Percentiles rank a stretch among this genome's conserved stretches.
Evolutionary conservation across 2,888 invertebrate genomes (phyloP).

Genomic region (Masnerella sp.): DNA sequence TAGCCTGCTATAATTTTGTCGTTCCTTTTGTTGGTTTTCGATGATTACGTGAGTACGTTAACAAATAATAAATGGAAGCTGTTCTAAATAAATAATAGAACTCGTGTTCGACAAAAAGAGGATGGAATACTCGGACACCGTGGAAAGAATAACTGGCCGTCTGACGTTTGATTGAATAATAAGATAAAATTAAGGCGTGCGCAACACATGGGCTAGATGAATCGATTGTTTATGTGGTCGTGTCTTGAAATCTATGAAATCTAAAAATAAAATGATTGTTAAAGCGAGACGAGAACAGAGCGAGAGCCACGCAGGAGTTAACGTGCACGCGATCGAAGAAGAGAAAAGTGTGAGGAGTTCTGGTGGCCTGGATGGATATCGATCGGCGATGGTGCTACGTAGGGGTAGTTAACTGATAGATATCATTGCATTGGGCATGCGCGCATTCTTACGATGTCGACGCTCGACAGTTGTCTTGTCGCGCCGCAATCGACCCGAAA

Average conservation of each 20-base stretch:
- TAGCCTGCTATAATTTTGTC: too few relatives aligned
- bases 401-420: conserved; percentile 58
- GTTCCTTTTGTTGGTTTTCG: too few relatives aligned
- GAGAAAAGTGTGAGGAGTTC: conserved; percentile 62
- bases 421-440: conserved; percentile 61
- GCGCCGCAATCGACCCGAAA: conserved; percentile 60
- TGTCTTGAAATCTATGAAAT: conserved; percentile 19
- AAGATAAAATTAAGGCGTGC: conserved; percentile 19
- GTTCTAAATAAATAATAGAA: not conserved
- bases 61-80: too few relatives aligned
- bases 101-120: too few relatives aligned
- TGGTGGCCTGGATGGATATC: conserved; percentile 77
- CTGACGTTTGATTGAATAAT: conserved; percentile 10
- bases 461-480: conserved; percentile 58
- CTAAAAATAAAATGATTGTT: conserved; percentile 36
- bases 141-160: not conserved
- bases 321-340: conserved; percentile 60
- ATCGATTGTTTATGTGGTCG: conserved; percentile 37
- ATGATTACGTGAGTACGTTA: too few relatives aligned
- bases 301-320: conserved; percentile 45
- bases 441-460: conserved; percentile 50
- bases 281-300: conserved; percentile 5
- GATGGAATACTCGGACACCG: not conserved
- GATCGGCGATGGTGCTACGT: conserved; percentile 71
- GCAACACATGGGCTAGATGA: conserved; percentile 17